phyloP scores from a whole-genome alignment of 2,113 vertebrate genomes.

The Lanius ludovicianus region DNA sequence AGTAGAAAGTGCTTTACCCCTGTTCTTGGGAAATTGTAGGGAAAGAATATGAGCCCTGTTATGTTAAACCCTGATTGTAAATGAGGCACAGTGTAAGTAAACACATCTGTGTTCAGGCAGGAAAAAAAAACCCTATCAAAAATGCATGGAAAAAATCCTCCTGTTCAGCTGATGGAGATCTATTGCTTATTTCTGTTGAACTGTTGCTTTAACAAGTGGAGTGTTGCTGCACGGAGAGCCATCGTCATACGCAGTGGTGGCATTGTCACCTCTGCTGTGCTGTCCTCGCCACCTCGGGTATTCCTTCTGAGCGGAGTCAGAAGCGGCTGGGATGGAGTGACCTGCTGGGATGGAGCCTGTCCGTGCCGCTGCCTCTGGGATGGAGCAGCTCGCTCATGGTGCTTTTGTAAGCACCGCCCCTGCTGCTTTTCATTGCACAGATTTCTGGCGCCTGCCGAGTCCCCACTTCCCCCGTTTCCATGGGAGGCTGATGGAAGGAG shows the following conservation, averaged over 20 bases:
- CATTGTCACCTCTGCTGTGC: neutral
- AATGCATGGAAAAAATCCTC: constrained; percentile 31
- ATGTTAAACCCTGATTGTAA: constrained; percentile 66
- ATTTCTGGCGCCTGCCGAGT: neutral
- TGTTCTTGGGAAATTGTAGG: neutral
- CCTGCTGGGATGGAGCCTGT: neutral
- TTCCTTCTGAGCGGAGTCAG: fast-evolving
- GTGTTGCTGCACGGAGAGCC: neutral
- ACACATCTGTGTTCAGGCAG: constrained; percentile 72
- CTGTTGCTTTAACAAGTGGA: neutral
- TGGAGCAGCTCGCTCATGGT: fast-evolving
- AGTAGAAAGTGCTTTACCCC: neutral
- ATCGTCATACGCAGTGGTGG: fast-evolving
- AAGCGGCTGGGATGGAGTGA: neutral
- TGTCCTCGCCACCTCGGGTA: fast-evolving
- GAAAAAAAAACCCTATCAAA: constrained; percentile 30
- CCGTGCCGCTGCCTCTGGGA: neutral
- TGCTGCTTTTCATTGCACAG: neutral
- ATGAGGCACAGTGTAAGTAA: constrained; percentile 75
- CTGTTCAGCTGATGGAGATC: neutral
- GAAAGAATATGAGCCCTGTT: constrained; percentile 40
- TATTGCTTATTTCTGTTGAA: neutral
- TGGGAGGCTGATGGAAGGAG: neutral
- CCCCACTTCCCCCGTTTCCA: fast-evolving
- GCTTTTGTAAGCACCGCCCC: neutral